Evolutionary conservation across 2,888 invertebrate genomes (phyloP), one percentile per base, ranked within the genome.

Genomic region (Epinotia demarniana): DNA sequence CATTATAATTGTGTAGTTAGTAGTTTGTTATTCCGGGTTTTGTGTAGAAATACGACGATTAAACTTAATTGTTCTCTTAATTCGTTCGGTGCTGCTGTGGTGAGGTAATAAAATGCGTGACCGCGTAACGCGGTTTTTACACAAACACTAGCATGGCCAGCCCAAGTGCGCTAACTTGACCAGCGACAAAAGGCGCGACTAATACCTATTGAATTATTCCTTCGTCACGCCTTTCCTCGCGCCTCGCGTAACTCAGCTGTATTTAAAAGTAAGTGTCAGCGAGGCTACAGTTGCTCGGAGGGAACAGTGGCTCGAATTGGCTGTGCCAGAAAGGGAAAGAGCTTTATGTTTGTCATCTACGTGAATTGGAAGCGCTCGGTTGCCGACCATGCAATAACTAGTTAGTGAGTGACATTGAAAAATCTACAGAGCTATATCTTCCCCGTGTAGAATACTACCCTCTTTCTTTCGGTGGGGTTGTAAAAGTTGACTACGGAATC

Each of bases 1-100:
- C 27, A 68, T 58, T 16, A 43, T 69, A 63, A 69, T 74, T 46
- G 68, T 6, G 18, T 55, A 58, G 62, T 68, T 62, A 62, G 11
- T 64, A n/a, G 19, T 60, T 19, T 66, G 60, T 53, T 49, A 66
- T 68, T 68, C 46, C 33, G 66, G 19, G 43, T 43, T 46, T 64
- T 43, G 57, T 57, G 8, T 11, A 39, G 39, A 39, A 39, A 39
- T 39, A 39, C 13, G 11, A 23, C 23, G 33, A n/a, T n/a, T 53
- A 16, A 13, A 13, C n/a, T 53, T 53, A 53, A 53, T n/a, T n/a
- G 53, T 53, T 53, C 53, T 57, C 57, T 57, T 18, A 57, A 57
- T 57, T 3, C 5, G 49, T 49, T 16, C 13, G 49, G 49, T 0
- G 16, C 49, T 16, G 49, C 23, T 6, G 53, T 53, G n/a, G 53